Percentiles rank a stretch among this genome's conserved stretches.
Evolutionary conservation across 2,888 invertebrate genomes (phyloP).

Genomic region (Portevinia maculata): DNA sequence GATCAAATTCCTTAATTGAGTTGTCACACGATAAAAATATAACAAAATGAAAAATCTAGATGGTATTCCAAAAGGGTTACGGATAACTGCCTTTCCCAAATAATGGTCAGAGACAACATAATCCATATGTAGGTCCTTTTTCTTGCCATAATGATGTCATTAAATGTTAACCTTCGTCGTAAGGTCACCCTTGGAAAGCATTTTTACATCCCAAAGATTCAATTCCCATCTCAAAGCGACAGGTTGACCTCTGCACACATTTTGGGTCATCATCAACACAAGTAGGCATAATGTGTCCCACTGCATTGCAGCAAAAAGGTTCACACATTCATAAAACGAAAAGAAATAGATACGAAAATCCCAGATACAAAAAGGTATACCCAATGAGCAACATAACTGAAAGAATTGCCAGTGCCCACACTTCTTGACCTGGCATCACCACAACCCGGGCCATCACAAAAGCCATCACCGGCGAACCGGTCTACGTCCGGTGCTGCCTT

Average conservation of each 20-base stretch:
- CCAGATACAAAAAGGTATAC: constrained; percentile 26
- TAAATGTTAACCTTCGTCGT: constrained; percentile 21
- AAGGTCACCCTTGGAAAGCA: constrained; percentile 10
- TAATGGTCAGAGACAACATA: background rate
- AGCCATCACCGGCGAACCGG: constrained; percentile 9
- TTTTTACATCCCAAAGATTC: constrained; percentile 14
- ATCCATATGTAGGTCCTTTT: background rate
- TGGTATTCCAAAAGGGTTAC: no score
- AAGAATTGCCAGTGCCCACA: constrained; percentile 33
- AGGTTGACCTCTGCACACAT: constrained; percentile 37
- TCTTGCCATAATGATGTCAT: constrained; percentile 3
- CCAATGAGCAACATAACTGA: constrained; percentile 52
- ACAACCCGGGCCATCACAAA: constrained; percentile 8
- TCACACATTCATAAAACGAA: constrained; percentile 9
- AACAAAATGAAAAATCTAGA: no score
- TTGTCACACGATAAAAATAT: no score
- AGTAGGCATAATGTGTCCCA: constrained; percentile 5
- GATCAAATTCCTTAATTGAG: no score
- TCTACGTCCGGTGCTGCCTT: constrained; percentile 13
- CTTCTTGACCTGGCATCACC: constrained; percentile 5
- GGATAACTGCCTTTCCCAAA: background rate
- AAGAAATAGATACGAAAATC: constrained; percentile 17
- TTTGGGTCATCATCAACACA: constrained; percentile 42
- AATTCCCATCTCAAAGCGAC: constrained; percentile 45
- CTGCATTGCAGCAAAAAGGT: constrained; percentile 8